Conservation (phyloP, 2,797 vertebrate species). For the Florisuga fusca region DNA sequence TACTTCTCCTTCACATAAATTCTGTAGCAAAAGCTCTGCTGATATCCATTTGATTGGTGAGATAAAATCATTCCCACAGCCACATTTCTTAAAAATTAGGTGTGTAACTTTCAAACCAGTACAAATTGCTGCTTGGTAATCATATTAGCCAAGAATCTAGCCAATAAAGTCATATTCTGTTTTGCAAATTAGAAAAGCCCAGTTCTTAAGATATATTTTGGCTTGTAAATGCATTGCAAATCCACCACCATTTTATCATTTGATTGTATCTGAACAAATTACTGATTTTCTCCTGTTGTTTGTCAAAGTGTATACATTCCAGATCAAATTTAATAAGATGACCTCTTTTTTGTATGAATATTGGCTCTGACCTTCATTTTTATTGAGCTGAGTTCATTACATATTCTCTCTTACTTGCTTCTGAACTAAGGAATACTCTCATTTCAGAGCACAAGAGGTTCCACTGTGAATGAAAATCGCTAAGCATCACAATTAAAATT, state of each 20-base stretch:
- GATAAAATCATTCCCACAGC: background rate
- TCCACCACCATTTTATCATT: background rate
- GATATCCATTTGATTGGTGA: background rate
- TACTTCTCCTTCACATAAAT: background rate
- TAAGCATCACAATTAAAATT: conserved; percentile 48
- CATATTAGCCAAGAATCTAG: background rate
- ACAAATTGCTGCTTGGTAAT: background rate
- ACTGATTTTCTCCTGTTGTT: background rate
- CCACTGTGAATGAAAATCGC: conserved; percentile 52
- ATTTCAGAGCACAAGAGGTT: background rate
- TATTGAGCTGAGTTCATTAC: conserved; percentile 46
- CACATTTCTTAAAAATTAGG: background rate
- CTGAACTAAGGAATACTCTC: background rate
- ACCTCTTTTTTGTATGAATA: conserved; percentile 17
- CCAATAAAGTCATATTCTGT: background rate
- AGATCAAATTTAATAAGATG: conserved; percentile 33
- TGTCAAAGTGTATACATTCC: conserved; percentile 25
- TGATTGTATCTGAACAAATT: background rate
- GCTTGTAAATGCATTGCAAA: background rate
- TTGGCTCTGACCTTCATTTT: conserved; percentile 55
- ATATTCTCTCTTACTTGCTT: conserved; percentile 30
- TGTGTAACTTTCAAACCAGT: background rate
- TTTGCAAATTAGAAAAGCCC: background rate
- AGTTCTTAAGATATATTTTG: background rate
- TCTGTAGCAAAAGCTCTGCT: background rate